Percentiles rank a stretch among this genome's conserved stretches.
Conservation (phyloP, 2,113 vertebrate genomes). For the Cynoglossus semilaevis region DNA sequence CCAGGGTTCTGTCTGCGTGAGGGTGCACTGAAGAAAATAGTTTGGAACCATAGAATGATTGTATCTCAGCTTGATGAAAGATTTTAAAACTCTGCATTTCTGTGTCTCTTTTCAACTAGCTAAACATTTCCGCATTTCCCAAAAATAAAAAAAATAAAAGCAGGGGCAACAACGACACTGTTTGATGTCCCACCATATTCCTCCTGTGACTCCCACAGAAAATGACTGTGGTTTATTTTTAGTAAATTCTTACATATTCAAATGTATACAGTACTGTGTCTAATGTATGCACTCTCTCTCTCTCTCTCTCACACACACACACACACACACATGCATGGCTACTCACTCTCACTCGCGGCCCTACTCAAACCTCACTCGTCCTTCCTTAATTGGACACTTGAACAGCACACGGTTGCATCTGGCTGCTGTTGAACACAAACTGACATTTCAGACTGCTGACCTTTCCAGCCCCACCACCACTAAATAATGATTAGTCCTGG, state of each 20-base stretch:
- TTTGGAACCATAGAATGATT: too few species aligned
- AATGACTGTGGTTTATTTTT: too few species aligned
- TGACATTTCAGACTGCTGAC: conserved; percentile 99
- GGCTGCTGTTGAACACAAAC: conserved; percentile 90
- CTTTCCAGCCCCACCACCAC: conserved; percentile 92
- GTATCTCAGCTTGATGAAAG: too few species aligned
- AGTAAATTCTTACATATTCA: not conserved
- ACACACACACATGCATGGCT: conserved; percentile 48
- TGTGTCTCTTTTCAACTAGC: too few species aligned
- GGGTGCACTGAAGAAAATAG: not conserved
- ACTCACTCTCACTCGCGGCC: conserved; percentile 45
- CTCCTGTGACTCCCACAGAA: too few species aligned
- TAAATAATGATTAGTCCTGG: conserved; percentile 95
- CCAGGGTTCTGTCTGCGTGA: too few species aligned
- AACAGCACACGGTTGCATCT: conserved; percentile 82
- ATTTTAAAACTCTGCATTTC: too few species aligned
- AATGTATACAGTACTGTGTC: conserved; percentile 24
- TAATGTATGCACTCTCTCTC: conserved; percentile 43
- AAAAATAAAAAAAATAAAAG: too few species aligned
- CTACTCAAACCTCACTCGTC: conserved; percentile 71
- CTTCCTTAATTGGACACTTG: conserved; percentile 96
- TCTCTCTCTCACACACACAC: too few species aligned
- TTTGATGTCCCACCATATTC: too few species aligned
- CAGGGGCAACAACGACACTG: not conserved
- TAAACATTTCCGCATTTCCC: too few species aligned